Conservation (phyloP, 2,113 vertebrate species). For the human (Homo sapiens) region GRCh38 chr5:67000001-67000500, state of each 20-base stretch:
- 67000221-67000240: background rate
- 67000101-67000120: background rate
- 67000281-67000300: background rate
- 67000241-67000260: background rate
- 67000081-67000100: background rate
- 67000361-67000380: background rate
- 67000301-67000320: background rate
- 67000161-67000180: background rate
- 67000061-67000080: background rate
- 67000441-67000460: background rate
- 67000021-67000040: background rate
- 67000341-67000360: background rate
- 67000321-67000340: background rate
- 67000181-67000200: background rate
- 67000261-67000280: background rate
- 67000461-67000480: no score
- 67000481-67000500: no score
- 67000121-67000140: background rate
- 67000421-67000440: background rate
- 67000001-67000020: background rate
- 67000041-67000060: background rate
- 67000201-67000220: background rate
- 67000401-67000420: background rate
- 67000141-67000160: background rate
- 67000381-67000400: background rate